These are phyloP conservation scores for Oeneis ivallda DNA, from an alignment of 2,888 invertebrate species.

Conservation along the genomic window DNA sequence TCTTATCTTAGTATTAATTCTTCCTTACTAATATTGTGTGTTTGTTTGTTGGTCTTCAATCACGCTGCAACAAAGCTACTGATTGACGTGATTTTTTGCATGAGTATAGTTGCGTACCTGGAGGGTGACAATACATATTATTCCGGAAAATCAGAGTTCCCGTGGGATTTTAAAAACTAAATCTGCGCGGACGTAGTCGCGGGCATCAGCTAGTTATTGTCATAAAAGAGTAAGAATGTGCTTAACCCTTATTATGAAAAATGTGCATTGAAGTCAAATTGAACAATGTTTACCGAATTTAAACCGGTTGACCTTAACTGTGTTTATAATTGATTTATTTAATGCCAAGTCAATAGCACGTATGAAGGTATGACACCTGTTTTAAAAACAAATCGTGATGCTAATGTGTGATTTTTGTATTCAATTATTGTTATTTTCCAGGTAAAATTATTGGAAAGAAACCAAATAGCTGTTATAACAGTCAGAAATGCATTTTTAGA, in stretches of 20 bases:
- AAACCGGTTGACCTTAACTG: constrained; percentile 41
- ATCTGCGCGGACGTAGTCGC: no score
- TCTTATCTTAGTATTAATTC: no score
- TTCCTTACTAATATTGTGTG: no score
- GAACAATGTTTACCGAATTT: constrained; percentile 40
- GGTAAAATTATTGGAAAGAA: constrained; percentile 68
- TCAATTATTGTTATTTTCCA: constrained; percentile 49
- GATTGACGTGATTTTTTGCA: no score
- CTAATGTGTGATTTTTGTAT: neutral
- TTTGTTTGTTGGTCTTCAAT: no score
- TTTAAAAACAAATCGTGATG: constrained; percentile 28
- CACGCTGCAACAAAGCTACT: no score
- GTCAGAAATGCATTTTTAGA: constrained; percentile 66
- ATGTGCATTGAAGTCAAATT: constrained; percentile 26
- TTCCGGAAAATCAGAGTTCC: no score
- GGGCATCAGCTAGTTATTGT: no score
- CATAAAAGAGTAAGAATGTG: neutral
- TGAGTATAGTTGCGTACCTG: no score
- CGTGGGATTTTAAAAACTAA: no score
- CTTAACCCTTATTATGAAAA: constrained; percentile 6
- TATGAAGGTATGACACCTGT: constrained; percentile 38
- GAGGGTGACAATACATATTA: no score
- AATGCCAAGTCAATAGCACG: constrained; percentile 34
- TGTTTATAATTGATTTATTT: constrained; percentile 43
- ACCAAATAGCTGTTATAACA: constrained; percentile 69